phyloP scores from a whole-genome alignment of 2,888 invertebrate genomes.

The Rotaria magnacalcarata region DNA sequence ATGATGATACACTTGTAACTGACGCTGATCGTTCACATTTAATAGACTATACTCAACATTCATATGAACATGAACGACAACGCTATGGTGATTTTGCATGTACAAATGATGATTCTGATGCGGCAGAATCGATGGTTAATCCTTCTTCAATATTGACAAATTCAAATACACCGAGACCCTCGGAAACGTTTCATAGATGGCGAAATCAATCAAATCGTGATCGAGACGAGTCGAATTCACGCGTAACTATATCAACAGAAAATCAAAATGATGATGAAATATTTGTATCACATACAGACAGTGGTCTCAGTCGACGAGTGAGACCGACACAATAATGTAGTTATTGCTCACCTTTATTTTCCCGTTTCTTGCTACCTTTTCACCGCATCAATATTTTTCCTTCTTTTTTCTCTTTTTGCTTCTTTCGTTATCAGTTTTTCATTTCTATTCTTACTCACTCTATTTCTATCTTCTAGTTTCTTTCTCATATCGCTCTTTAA shows the following conservation, averaged over 20 bases:
- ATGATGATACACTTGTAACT: background rate
- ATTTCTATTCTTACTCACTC: background rate
- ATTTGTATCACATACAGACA: background rate
- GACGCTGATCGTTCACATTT: background rate
- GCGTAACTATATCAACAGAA: background rate
- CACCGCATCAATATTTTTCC: background rate
- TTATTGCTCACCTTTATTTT: background rate
- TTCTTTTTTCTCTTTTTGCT: background rate
- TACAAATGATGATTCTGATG: background rate
- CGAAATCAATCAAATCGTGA: background rate
- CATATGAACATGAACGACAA: background rate
- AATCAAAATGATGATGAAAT: background rate
- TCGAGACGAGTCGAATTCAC: background rate
- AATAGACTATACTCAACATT: background rate
- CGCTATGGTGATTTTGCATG: background rate
- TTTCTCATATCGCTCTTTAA: constrained; percentile 14
- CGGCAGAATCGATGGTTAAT: background rate
- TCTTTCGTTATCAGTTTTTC: background rate
- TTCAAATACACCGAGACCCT: background rate
- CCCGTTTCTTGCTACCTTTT: background rate
- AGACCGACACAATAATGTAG: background rate
- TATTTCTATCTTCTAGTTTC: background rate
- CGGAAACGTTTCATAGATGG: background rate
- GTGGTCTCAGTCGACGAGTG: constrained; percentile 8
- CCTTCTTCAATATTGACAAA: background rate